Evolutionary conservation across 2,888 invertebrate genomes (phyloP), one percentile per base, ranked within the genome.

Genomic region (Julus scandinavius): DNA sequence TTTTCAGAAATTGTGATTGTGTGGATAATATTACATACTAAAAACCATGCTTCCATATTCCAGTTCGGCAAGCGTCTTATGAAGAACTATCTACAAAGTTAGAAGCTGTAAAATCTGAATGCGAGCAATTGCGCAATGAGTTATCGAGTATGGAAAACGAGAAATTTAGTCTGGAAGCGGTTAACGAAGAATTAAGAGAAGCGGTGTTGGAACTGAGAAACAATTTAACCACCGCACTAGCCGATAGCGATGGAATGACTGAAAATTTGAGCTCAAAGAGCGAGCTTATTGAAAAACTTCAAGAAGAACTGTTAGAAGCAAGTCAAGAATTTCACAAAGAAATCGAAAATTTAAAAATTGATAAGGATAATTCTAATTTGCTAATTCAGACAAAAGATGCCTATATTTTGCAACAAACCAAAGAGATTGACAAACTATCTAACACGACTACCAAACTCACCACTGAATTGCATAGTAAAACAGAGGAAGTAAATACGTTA

Each of bases 291-390:
- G 72, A 72, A 72, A 72, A 29, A 11, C 29, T 72, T 38, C 72
- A 72, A 72, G 72, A 72, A 29, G 72, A 72, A 11, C 9, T 72
- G 29, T 29, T 72, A 29, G 29, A 29, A 11, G 29, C 72, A 72
- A 72, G 72, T 29, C 29, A 15, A n/a, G 85, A 85, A 49, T 85
- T 85, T 0, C n/a, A 85, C 40, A 85, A 85, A 20, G 45, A 85
- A 85, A 85, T 85, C 41, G 85, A 85, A 94, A 9, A 94, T 95
- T 90, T 94, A 95, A 72, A 93, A 93, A 13, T 29, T 54, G 94
- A 88, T 86, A 85, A 88, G 86, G 49, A 89, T 11, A 85, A 89
- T 72, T 54, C 89, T 6, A 49, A 89, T 7, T 88, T 89, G 20
- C 88, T 85, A 17, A 88, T 87, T 20, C 83, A 88, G 38, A n/a